Evolutionary conservation across 2,113 vertebrate genomes (phyloP).

Genomic region (Paramormyrops kingsleyae): DNA sequence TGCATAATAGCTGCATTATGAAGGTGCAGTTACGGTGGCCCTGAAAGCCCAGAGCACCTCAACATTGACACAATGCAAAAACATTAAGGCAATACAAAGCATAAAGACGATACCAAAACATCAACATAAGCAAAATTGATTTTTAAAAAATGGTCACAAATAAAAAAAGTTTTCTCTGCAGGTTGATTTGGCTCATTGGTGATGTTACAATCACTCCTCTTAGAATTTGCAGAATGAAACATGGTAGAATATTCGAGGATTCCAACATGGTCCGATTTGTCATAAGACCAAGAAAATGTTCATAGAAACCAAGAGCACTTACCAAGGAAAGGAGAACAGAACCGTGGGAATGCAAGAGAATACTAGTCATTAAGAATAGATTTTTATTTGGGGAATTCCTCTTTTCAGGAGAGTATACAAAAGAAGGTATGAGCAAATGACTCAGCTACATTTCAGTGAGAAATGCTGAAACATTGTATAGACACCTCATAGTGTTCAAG

Average conservation of each 20-base stretch:
- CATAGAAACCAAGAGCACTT: not conserved
- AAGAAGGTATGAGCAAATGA: not conserved
- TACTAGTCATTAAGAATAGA: not conserved
- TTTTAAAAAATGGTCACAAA: not conserved
- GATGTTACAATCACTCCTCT: not conserved
- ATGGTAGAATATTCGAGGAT: not conserved
- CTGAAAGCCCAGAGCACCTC: not conserved
- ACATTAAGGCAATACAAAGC: not conserved
- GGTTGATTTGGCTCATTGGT: not conserved
- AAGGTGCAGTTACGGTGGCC: not conserved
- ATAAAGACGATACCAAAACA: not conserved
- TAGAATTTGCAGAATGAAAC: not conserved
- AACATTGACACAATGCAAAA: not conserved
- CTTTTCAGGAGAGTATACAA: not conserved
- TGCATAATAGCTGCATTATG: not conserved
- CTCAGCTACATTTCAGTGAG: not conserved
- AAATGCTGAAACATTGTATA: not conserved
- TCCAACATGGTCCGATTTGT: not conserved
- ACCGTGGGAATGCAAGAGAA: not conserved
- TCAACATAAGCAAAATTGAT: not conserved
- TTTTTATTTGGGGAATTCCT: not conserved
- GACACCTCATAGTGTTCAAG: not conserved
- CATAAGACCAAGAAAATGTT: not conserved
- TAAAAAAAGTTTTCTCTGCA: not conserved
- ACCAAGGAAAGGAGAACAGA: not conserved